Evolutionary conservation across 2,888 invertebrate species (phyloP), one percentile per base, ranked within the genome.

Genomic region (Mimachlamys varia): DNA sequence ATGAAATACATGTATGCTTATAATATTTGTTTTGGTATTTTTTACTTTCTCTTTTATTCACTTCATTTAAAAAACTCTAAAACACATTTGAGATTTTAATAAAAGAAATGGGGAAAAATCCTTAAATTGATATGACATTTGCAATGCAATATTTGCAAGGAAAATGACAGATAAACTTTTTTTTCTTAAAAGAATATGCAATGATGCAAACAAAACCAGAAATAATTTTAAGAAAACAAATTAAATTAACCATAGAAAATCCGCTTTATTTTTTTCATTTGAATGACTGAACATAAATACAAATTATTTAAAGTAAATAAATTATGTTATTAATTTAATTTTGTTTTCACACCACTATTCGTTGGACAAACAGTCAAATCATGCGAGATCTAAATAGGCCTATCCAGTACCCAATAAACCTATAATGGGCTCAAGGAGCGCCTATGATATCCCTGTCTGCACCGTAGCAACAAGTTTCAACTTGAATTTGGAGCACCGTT

Each of bases 391-490:
- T 76, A 76, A 76, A 76, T 76, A 76, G 76, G 27, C 76, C 27
- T 76, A 76, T 76, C 76, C 76, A 76, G 76, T 76, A 33, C 76
- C 76, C 76, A 27, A 27, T 76, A 76, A 76, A 76, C 76, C 76
- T 76, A 33, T 76, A 76, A 76, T 76, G 76, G 76, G 27, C 76
- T 76, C 53, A 89, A 89, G 44, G 55, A 4, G 88, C 55, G 87
- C 15, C 55, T 89, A 55, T 88, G 88, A 88, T 89, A 76, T 88
- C 89, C 76, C 58, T 38, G 50, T 88, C 89, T 87, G 88, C 76
- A 62, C 62, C 62, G 49, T 88, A 91, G n/a, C 37, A 62, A 88
- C 89, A 89, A 88, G 58, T 49, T 89, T 91, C 88, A 91, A 91
- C 89, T 88, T 89, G 88, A 89, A 55, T 88, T 44, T 58, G 17